These are phyloP conservation scores for Phortica okadai DNA, from an alignment of 2,888 invertebrate species.

Conservation along the genomic window DNA sequence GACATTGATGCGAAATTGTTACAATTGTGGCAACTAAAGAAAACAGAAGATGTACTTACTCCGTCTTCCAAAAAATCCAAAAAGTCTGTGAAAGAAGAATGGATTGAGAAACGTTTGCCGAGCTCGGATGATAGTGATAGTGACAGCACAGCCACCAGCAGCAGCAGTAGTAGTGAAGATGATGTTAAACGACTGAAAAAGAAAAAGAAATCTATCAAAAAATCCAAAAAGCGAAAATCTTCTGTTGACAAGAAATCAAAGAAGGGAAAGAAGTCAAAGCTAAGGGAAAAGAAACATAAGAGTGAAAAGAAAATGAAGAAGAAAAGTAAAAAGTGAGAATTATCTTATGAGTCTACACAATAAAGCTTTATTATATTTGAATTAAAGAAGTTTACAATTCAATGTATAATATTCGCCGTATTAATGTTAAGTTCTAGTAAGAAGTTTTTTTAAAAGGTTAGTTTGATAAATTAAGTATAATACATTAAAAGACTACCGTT, in stretches of 20 bases:
- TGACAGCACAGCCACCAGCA: slow-evolving; percentile 38
- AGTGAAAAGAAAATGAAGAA: slow-evolving; percentile 35
- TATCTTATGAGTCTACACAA: background rate
- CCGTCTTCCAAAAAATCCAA: slow-evolving; percentile 41
- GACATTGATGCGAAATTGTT: slow-evolving; percentile 56
- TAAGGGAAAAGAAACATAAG: slow-evolving; percentile 40
- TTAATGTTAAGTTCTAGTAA: too few relatives aligned
- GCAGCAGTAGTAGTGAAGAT: slow-evolving; percentile 34
- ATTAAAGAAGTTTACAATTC: too few relatives aligned
- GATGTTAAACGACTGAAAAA: background rate
- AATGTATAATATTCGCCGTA: too few relatives aligned
- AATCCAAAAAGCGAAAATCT: slow-evolving; percentile 46
- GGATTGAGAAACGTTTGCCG: slow-evolving; percentile 51
- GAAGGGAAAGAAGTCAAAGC: slow-evolving; percentile 57
- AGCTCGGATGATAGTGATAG: slow-evolving; percentile 47
- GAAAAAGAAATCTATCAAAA: slow-evolving; percentile 37
- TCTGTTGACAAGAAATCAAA: slow-evolving; percentile 52
- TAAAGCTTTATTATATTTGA: too few relatives aligned
- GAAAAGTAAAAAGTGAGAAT: background rate
- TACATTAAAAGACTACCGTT: too few relatives aligned
- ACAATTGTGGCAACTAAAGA: slow-evolving; percentile 52
- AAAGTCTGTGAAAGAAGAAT: slow-evolving; percentile 43
- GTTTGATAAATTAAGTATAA: too few relatives aligned
- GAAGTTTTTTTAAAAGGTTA: too few relatives aligned
- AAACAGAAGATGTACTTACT: slow-evolving; percentile 32